These are phyloP conservation scores for Cyprinodon brontotheroides DNA, from an alignment of 2,113 vertebrate species.

Conservation along the genomic window DNA sequence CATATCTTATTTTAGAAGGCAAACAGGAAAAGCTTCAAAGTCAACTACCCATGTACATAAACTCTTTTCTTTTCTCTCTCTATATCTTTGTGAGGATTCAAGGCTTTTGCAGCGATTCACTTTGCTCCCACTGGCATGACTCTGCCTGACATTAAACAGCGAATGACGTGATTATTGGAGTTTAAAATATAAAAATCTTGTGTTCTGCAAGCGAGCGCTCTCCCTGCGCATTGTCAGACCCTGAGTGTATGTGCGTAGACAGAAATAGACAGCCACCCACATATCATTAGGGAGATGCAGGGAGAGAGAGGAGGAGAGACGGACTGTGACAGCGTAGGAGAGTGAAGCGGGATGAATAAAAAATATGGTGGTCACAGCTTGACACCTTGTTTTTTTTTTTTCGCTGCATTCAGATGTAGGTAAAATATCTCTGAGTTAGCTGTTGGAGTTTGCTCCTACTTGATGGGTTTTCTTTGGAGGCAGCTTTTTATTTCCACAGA, in stretches of 20 bases:
- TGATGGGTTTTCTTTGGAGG: not conserved
- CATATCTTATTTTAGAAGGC: conserved; percentile 39
- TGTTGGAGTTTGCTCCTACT: not conserved
- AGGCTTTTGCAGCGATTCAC: conserved; percentile 30
- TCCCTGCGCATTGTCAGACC: conserved; percentile 62
- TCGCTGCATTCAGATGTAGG: not conserved
- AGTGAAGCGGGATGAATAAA: conserved; percentile 42
- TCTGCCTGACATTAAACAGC: conserved; percentile 60
- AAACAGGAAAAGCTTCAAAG: conserved; percentile 25
- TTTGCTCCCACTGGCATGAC: conserved; percentile 59
- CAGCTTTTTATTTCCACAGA: conserved; percentile 23
- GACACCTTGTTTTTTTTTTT: conserved; percentile 26
- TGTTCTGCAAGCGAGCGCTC: conserved; percentile 62
- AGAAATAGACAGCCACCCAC: conserved; percentile 83
- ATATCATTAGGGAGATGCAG: conserved; percentile 78
- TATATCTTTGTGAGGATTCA: conserved; percentile 22
- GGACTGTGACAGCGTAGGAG: conserved; percentile 63
- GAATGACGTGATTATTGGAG: conserved; percentile 51
- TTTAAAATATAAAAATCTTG: conserved; percentile 71
- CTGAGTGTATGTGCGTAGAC: conserved; percentile 71
- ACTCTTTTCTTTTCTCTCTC: conserved; percentile 13
- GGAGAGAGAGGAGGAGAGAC: conserved; percentile 59
- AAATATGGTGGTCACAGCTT: conserved; percentile 59
- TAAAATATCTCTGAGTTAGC: not conserved
- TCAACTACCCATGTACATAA: conserved; percentile 31